Evolutionary conservation across 2,113 vertebrate genomes (phyloP).

Genomic region (Neofelis nebulosa): DNA sequence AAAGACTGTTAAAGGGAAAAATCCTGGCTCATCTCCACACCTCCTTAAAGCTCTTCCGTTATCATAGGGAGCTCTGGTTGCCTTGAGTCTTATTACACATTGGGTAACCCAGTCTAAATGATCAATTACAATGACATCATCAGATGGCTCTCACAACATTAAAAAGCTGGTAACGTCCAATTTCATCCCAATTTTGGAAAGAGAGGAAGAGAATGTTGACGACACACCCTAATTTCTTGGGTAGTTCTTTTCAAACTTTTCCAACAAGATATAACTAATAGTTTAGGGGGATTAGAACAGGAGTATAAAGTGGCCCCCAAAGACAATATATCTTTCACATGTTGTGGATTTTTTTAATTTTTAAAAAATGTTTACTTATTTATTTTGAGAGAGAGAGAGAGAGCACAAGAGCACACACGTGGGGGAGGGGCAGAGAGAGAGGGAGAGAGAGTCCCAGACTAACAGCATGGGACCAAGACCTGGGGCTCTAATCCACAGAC

Average conservation of each 20-base stretch:
- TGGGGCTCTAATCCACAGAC: too few relatives aligned
- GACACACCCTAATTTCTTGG: neutral
- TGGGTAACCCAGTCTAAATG: neutral
- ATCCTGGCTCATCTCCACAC: neutral
- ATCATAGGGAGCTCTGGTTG: neutral
- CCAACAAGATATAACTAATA: conserved; percentile 12
- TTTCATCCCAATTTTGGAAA: conserved; percentile 21
- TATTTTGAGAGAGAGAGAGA: too few relatives aligned
- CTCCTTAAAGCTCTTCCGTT: neutral
- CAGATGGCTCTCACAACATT: conserved; percentile 3
- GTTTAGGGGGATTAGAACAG: neutral
- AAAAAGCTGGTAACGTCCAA: neutral
- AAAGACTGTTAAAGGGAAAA: neutral
- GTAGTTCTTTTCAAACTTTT: conserved; percentile 48
- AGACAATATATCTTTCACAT: neutral
- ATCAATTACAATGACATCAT: neutral
- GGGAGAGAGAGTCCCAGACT: too few relatives aligned
- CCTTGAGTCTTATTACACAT: neutral
- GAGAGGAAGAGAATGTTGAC: conserved; percentile 31
- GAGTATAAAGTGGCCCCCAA: neutral
- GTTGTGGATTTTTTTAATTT: too few relatives aligned
- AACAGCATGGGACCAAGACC: too few relatives aligned
- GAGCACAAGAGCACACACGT: too few relatives aligned
- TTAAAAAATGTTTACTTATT: too few relatives aligned
- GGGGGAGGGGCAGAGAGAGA: too few relatives aligned